Evolutionary conservation across 2,888 invertebrate species (phyloP).

Genomic region (Sthenelais limicola): DNA sequence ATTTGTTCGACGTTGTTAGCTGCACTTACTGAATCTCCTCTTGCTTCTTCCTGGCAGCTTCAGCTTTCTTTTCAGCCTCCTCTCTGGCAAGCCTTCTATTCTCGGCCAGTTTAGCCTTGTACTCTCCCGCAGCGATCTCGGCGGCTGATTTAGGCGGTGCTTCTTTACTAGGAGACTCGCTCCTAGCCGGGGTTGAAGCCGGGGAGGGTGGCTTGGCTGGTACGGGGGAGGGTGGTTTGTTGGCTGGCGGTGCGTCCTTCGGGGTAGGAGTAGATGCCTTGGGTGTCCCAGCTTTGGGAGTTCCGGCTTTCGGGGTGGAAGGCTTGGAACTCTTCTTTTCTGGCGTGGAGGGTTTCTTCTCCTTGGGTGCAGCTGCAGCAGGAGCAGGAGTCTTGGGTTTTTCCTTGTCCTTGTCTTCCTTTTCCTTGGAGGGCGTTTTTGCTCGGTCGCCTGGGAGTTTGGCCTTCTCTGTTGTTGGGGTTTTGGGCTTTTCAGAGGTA

Average conservation of each 20-base stretch:
- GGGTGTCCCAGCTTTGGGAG: slow-evolving; percentile 32
- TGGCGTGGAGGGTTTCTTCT: slow-evolving; percentile 24
- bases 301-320: slow-evolving; percentile 13
- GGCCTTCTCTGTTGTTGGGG: slow-evolving; percentile 15
- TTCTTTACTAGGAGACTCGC: slow-evolving; percentile 44
- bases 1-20: slow-evolving; percentile 69
- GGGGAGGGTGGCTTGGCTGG: slow-evolving; percentile 22
- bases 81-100: slow-evolving; percentile 88
- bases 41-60: slow-evolving; percentile 81
- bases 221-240: slow-evolving; percentile 25
- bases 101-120: slow-evolving; percentile 92
- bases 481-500: background rate
- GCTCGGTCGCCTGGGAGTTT: slow-evolving; percentile 8
- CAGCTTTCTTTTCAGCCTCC: slow-evolving; percentile 92
- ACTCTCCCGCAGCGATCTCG: slow-evolving; percentile 42
- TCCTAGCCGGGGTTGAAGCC: slow-evolving; percentile 12
- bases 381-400: slow-evolving; percentile 1
- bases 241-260: slow-evolving; percentile 24
- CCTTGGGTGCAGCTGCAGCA: slow-evolving; percentile 11
- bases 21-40: slow-evolving; percentile 53
- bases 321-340: slow-evolving; percentile 28
- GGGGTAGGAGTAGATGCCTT: slow-evolving; percentile 36
- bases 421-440: slow-evolving; percentile 12
- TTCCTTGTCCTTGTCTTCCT: slow-evolving; percentile 17
- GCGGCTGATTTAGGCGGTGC: slow-evolving; percentile 43